Evolutionary conservation across 2,888 invertebrate species (phyloP).

Genomic region (Hemaris fuciformis): DNA sequence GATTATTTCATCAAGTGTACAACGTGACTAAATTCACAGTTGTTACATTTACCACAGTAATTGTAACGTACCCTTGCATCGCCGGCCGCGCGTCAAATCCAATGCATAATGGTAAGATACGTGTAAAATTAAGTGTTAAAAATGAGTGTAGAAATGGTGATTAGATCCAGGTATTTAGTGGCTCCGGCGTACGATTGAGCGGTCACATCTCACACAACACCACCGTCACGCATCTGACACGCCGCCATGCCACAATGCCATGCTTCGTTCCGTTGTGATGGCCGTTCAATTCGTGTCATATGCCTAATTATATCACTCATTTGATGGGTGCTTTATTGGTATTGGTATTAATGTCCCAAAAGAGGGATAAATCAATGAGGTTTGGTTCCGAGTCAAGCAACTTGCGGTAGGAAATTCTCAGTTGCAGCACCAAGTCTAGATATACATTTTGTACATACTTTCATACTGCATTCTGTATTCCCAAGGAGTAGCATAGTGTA

Average conservation of each 20-base stretch:
- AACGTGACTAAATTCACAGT: not conserved
- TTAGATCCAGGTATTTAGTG: constrained; percentile 79
- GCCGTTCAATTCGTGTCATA: constrained; percentile 76
- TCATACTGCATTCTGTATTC: no score
- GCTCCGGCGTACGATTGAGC: constrained; percentile 61
- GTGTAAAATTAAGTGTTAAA: constrained; percentile 81
- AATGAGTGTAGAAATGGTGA: constrained; percentile 81
- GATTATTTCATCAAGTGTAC: no score
- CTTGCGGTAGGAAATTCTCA: no score
- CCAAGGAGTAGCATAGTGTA: no score
- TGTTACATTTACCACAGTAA: not conserved
- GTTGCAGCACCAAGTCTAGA: no score
- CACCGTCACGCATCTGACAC: constrained; percentile 64
- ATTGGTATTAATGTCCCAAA: constrained; percentile 55
- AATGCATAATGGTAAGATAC: constrained; percentile 73
- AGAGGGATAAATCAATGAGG: constrained; percentile 37
- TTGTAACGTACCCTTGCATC: constrained; percentile 20
- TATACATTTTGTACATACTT: no score
- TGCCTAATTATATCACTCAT: constrained; percentile 76
- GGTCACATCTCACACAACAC: constrained; percentile 67
- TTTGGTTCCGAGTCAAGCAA: no score
- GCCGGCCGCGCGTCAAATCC: constrained; percentile 64
- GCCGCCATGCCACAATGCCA: constrained; percentile 75
- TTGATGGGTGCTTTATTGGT: constrained; percentile 66
- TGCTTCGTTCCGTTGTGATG: constrained; percentile 76